Evolutionary conservation across 2,113 vertebrate genomes (phyloP).

Genomic region (Progne subis): DNA sequence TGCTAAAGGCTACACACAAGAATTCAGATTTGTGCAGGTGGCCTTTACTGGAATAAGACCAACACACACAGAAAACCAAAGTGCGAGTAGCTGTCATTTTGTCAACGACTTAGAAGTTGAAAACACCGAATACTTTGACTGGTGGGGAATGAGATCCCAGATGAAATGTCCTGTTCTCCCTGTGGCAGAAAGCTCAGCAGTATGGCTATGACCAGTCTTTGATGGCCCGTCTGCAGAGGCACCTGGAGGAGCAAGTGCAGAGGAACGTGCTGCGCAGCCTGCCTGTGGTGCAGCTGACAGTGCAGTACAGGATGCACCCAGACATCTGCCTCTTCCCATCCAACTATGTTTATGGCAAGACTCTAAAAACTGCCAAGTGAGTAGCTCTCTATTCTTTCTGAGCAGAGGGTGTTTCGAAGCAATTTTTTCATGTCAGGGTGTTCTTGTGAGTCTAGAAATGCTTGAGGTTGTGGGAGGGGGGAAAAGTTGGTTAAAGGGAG

Average conservation of each 20-base stretch:
- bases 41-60: neutral
- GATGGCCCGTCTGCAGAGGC: slow-evolving; percentile 79
- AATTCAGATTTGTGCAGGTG: neutral
- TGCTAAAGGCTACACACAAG: neutral
- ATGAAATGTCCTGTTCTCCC: neutral
- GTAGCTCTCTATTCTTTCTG: neutral
- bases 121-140: neutral
- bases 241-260: slow-evolving; percentile 65
- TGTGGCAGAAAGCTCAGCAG: slow-evolving; percentile 80
- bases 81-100: neutral
- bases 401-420: neutral
- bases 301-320: slow-evolving; percentile 89
- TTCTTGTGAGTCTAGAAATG: neutral
- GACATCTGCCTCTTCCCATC: slow-evolving; percentile 88
- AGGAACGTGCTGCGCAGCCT: neutral
- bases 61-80: neutral
- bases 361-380: slow-evolving; percentile 78
- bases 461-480: neutral
- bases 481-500: neutral
- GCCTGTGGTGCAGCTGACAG: slow-evolving; percentile 74
- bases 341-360: slow-evolving; percentile 78
- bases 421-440: neutral
- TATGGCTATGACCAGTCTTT: slow-evolving; percentile 82
- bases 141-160: neutral
- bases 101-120: neutral